Evolutionary conservation across 1,140 invertebrate genomes (phyloP).

Genomic region (Meloidogyne hapla): DNA sequence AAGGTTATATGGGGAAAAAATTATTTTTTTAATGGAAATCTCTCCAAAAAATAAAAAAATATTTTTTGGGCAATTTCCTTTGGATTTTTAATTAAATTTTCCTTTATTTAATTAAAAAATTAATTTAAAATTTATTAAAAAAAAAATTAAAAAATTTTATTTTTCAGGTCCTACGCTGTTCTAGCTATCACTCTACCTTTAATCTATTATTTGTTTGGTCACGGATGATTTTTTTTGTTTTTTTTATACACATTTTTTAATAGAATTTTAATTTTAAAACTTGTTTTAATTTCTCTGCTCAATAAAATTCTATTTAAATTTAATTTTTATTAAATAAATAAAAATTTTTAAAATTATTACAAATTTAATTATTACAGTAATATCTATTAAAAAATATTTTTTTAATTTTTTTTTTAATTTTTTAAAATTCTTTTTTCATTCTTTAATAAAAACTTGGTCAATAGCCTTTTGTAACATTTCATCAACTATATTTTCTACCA

Average conservation of each 20-base stretch:
- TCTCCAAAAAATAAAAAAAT: too few species aligned
- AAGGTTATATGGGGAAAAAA: too few species aligned
- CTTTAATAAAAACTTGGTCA: conserved; percentile 47
- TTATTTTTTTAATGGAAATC: too few species aligned
- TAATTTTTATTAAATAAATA: too few species aligned
- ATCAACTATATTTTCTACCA: conserved; percentile 46
- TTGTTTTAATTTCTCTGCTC: too few species aligned
- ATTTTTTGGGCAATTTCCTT: too few species aligned
- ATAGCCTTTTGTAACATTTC: conserved; percentile 50
- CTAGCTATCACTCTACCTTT: conserved; percentile 14
- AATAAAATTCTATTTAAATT: too few species aligned
- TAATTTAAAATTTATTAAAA: not conserved
- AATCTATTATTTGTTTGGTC: conserved; percentile 17
- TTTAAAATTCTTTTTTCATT: conserved; percentile 28
- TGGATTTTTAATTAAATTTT: too few species aligned
- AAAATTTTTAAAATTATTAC: not conserved
- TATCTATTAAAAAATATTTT: not conserved
- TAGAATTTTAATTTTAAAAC: too few species aligned
- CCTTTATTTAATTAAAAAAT: not conserved
- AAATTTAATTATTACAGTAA: not conserved
- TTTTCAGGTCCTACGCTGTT: conserved; percentile 21
- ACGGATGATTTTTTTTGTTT: not conserved
- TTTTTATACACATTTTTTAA: too few species aligned
- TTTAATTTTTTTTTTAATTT: conserved; percentile 8
- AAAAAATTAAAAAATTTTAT: not conserved